Base-by-base conservation (phyloP, 2,888 invertebrate genomes). In the Tuta absoluta region DNA sequence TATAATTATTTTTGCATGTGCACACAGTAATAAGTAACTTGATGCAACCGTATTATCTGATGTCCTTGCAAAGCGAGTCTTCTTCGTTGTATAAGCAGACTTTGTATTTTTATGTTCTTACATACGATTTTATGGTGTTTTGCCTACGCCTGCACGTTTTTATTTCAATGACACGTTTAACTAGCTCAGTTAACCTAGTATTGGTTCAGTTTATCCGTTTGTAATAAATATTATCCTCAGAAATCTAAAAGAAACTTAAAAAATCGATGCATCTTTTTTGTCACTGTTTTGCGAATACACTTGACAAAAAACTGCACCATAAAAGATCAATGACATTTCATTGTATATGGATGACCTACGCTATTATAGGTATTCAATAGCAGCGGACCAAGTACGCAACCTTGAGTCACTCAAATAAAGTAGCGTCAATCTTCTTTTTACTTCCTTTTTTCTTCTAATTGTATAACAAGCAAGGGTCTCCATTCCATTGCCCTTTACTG, bases 381-480 rank as follows among this genome's bases (percentile, higher is more conserved):
- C 56, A 28, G 14, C 28, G 17, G 56, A 28, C 24, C 28, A 14
- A 33, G 56, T 24, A 23, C 10, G 56, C 28, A n/a, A 56, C 56
- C 56, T 56, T 56, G 56, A 28, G 5, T 11, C 8, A 56, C 56
- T 56, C 17, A 1, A 28, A 56, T 23, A 56, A 24, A 56, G 33
- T 24, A 28, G 14, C 24, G 19, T 58, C 4, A 37, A 37, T 19
- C 38, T 38, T 58, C 5, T 51, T 58, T 38, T 58, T 10, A 17
- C 21, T 19, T 38, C 19, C 21, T 37, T 58, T 58, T 38, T 38
- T 17, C 17, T 24, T 28, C n/a, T 56, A n/a, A 56, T n/a, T n/a
- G 56, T 38, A 28, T 14, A 56, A 33, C 58, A 58, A 59, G 59
- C 58, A 58, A 59, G 59, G 59, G 59, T 59, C 41, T 23, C 19